Evolutionary conservation across 2,888 invertebrate genomes (phyloP).

Genomic region (Drosophila colorata): DNA sequence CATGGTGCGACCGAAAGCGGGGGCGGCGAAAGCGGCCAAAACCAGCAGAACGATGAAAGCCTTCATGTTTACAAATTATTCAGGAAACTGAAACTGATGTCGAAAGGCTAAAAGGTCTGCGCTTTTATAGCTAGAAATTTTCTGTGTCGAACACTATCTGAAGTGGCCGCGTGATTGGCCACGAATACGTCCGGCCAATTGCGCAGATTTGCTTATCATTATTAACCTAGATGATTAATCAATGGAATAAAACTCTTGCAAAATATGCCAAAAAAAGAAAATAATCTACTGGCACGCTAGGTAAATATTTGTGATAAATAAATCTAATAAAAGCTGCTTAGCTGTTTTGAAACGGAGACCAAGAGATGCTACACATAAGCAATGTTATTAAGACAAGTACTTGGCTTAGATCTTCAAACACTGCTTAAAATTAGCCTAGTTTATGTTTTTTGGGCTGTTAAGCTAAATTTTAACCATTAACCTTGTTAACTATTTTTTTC

Average conservation of each 20-base stretch:
- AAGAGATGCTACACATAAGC: not conserved
- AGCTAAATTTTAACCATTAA: constrained; percentile 55
- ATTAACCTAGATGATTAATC: not conserved
- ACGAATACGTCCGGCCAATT: not conserved
- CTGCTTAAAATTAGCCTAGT: constrained; percentile 16
- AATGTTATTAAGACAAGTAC: not conserved
- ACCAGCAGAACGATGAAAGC: constrained; percentile 54
- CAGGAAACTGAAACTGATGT: constrained; percentile 41
- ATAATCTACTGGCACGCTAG: not conserved
- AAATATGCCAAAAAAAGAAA: not conserved
- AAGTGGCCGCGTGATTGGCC: constrained; percentile 8
- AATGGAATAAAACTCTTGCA: not conserved
- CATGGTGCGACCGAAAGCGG: constrained; percentile 59
- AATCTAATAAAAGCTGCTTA: not conserved
- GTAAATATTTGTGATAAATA: not conserved
- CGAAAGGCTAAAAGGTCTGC: constrained; percentile 1
- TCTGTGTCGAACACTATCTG: constrained; percentile 6
- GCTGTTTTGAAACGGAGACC: not conserved
- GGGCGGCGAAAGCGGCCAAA: constrained; percentile 56
- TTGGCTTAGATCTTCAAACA: not conserved
- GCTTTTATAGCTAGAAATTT: constrained; percentile 38
- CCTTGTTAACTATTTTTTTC: constrained; percentile 55
- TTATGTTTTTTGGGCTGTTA: constrained; percentile 4
- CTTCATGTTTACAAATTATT: constrained; percentile 50
- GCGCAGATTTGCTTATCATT: not conserved